Base-by-base conservation (phyloP, 1,140 invertebrate species). In the Micrasema longulum region DNA sequence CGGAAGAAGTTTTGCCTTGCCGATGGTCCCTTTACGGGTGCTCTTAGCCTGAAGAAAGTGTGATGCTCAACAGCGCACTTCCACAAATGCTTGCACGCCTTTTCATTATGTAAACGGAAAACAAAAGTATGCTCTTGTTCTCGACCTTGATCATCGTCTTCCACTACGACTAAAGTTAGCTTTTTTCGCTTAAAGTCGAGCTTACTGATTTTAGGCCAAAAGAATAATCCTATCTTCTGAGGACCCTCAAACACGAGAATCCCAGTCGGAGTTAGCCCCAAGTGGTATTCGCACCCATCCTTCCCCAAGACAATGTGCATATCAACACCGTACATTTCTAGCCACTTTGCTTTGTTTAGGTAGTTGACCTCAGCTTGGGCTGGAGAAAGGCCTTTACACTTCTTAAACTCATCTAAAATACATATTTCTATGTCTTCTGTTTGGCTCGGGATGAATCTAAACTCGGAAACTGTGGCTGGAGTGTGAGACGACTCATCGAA, bases 51-150 rank as follows among this genome's bases (percentile, higher is more conserved):
- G 88, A 99, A 99, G 87, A 99, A 99, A 0, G 97, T 95, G 83
- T 99, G 97, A 86, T 99, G 96, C 81, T 99, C 98, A 0, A 99
- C 95, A 18, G 97, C 97, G 87, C 97, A 99, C 84, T 99, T 99
- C 98, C 98, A 99, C 70, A 99, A 85, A 84, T 99, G 97, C 83
- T 99, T 99, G 81, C 96, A 97, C 0, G 97, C 97, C 81, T 99
- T 98, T 81, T 99, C 96, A 81, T 97, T 99, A 43, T 93, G 91
- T 62, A 99, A 82, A 53, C 92, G 86, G 81, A 95, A 95, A 0
- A 95, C 92, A 82, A 97, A 97, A 0, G 95, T 97, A 78, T 97
- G 95, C 79, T 97, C 95, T 78, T 97, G 94, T 81, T 97, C 95
- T 45, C 91, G 84, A 0, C 95, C 95, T 80, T 96, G 94, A 78